Percentiles rank a stretch among this genome's conserved stretches.
phyloP scores from a whole-genome alignment of 2,888 invertebrate genomes.

The Trachelus iudaicus region DNA sequence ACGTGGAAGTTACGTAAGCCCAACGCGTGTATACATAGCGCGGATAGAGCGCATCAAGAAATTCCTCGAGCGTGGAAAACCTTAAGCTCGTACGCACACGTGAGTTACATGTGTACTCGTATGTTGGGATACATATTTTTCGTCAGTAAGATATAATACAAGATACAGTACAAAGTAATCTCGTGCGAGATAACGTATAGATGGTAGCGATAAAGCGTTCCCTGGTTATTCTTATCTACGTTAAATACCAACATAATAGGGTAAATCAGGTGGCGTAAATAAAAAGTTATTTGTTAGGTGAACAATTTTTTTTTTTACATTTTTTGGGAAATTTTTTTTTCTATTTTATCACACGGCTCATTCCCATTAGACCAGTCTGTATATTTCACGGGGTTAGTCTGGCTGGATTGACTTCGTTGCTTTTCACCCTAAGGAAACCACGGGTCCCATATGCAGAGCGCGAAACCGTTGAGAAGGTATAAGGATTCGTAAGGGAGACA shows the following conservation, averaged over 20 bases:
- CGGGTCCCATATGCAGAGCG: neutral
- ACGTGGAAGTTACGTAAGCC: neutral
- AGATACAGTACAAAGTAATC: neutral
- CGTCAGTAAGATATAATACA: neutral
- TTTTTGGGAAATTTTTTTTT: too few species aligned
- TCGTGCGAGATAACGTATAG: neutral
- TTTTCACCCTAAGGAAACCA: neutral
- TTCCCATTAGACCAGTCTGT: neutral
- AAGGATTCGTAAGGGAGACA: constrained; percentile 18
- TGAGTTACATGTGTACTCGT: neutral
- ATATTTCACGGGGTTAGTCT: neutral
- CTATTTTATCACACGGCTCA: neutral
- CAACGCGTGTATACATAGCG: constrained; percentile 9
- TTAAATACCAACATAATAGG: neutral
- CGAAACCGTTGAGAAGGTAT: constrained; percentile 10
- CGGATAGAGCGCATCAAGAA: constrained; percentile 51
- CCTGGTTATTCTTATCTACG: neutral
- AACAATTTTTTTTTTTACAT: too few species aligned
- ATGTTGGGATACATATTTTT: neutral
- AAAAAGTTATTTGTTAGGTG: too few species aligned
- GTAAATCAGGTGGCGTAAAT: too few species aligned
- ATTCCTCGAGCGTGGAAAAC: constrained; percentile 42
- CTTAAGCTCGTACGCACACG: neutral
- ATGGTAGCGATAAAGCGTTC: neutral
- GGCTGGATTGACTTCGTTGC: neutral